phyloP scores from a whole-genome alignment of 2,888 invertebrate species.

The Salticus scenicus region DNA sequence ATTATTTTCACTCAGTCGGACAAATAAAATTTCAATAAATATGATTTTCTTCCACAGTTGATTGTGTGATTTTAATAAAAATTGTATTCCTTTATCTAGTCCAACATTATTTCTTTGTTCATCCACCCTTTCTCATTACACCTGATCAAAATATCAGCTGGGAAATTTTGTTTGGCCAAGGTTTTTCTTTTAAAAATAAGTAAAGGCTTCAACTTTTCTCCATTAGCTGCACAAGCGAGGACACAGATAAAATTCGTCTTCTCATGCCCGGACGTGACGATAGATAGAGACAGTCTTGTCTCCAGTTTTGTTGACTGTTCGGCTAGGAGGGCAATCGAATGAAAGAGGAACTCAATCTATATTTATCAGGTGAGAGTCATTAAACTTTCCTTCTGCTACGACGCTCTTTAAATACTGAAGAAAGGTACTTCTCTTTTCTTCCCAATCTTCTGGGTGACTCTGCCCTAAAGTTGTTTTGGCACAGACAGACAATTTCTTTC shows the following conservation, averaged over 20 bases:
- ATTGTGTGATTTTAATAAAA: too few species aligned
- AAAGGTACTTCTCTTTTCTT: background rate
- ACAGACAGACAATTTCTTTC: background rate
- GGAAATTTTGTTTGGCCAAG: background rate
- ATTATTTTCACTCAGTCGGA: too few species aligned
- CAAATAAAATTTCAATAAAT: too few species aligned
- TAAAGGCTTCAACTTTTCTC: conserved; percentile 2
- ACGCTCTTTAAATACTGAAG: background rate
- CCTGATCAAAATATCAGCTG: background rate
- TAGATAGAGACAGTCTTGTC: background rate
- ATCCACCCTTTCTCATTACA: background rate
- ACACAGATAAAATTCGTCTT: background rate
- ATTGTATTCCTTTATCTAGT: too few species aligned
- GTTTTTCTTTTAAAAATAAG: conserved; percentile 7
- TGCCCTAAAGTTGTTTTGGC: background rate
- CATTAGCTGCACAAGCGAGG: background rate
- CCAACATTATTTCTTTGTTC: background rate
- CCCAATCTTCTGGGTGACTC: background rate
- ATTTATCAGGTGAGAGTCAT: background rate
- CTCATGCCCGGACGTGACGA: background rate
- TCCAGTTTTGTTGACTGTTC: background rate
- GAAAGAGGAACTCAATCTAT: background rate
- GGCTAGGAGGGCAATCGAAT: background rate
- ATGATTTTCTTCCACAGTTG: too few species aligned
- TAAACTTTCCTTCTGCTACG: background rate